Base-by-base conservation (phyloP, 2,797 vertebrate genomes). In the Halcyon smyrnensis region DNA sequence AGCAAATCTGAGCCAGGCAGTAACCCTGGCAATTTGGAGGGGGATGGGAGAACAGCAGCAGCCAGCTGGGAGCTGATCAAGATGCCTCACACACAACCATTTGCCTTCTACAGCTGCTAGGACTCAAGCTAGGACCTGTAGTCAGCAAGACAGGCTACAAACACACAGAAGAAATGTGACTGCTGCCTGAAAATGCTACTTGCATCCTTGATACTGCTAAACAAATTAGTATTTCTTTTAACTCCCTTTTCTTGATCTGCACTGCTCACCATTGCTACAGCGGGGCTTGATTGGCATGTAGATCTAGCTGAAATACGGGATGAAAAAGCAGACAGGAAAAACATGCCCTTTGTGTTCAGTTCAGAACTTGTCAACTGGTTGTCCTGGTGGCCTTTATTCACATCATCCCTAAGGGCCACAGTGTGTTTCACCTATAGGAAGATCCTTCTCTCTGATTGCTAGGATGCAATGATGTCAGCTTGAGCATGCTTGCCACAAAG, bases 11-110 rank as follows among this genome's bases (percentile, higher is more conserved):
- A 95, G 93, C 74, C 88, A 93, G 90, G 70, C 71, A 0, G 90
- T 95, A 97, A 95, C 94, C 77, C 93, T 95, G 94, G 94, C 83
- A 96, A 95, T 96, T 74, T 18, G 67, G 67, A 96, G 92, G 90
- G 92, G 95, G 94, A 67, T 93, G 95, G 90, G 53, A 94, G 59
- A 86, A 60, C 84, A 94, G 88, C 93, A 94, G 92, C 71, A 90
- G 95, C 86, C 95, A 96, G 93, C 94, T 96, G 95, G 96, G 95
- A 96, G 93, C 90, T 70, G 78, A 95, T 93, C 95, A 94, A 92
- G 90, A 95, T 82, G 86, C 93, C 81, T 96, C 71, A 87, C 36
- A 11, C 81, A 90, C 84, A 93, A 53, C 70, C 60, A 78, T 80
- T 74, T 67, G 86, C 86, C 92, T 96, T 70, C 78, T 87, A 37